A percentile compares a stretch with the other conserved stretches of the same genome.
These are phyloP conservation scores for Toxonevra muliebris DNA, from an alignment of 2,888 invertebrate species.

Conservation along the genomic window DNA sequence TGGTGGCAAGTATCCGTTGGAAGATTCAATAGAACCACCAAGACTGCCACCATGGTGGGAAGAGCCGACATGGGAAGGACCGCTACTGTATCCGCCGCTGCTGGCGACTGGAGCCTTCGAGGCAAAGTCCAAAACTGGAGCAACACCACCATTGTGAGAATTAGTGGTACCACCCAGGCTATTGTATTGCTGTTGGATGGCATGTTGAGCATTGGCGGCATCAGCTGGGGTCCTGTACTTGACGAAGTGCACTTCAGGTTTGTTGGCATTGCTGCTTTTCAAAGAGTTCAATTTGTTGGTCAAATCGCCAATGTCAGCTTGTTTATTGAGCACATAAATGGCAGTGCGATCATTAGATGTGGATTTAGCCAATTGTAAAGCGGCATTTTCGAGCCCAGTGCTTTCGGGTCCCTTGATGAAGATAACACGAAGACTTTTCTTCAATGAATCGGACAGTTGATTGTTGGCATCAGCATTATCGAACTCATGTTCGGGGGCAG, in stretches of 20 bases:
- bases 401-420: slow-evolving; percentile 63
- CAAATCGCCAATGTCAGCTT: slow-evolving; percentile 53
- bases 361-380: slow-evolving; percentile 53
- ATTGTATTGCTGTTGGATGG: slow-evolving; percentile 58
- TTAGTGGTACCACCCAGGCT: slow-evolving; percentile 48
- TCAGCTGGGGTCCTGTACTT: slow-evolving; percentile 60
- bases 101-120: slow-evolving; percentile 35
- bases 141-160: slow-evolving; percentile 51
- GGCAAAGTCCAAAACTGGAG: slow-evolving; percentile 54
- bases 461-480: slow-evolving; percentile 45
- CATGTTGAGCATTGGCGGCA: slow-evolving; percentile 51
- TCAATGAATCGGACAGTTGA: slow-evolving; percentile 45
- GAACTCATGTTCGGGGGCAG: slow-evolving; percentile 58
- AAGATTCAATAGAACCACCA: not conserved
- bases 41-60: not conserved
- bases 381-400: slow-evolving; percentile 53
- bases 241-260: slow-evolving; percentile 59
- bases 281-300: slow-evolving; percentile 51
- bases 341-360: slow-evolving; percentile 57
- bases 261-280: slow-evolving; percentile 45
- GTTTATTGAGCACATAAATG: slow-evolving; percentile 57
- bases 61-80: not conserved
- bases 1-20: slow-evolving; percentile 33
- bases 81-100: not conserved
- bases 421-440: slow-evolving; percentile 56